Evolutionary conservation across 2,888 invertebrate genomes (phyloP), one percentile per base, ranked within the genome.

Genomic region (Eristalis arbustorum): DNA sequence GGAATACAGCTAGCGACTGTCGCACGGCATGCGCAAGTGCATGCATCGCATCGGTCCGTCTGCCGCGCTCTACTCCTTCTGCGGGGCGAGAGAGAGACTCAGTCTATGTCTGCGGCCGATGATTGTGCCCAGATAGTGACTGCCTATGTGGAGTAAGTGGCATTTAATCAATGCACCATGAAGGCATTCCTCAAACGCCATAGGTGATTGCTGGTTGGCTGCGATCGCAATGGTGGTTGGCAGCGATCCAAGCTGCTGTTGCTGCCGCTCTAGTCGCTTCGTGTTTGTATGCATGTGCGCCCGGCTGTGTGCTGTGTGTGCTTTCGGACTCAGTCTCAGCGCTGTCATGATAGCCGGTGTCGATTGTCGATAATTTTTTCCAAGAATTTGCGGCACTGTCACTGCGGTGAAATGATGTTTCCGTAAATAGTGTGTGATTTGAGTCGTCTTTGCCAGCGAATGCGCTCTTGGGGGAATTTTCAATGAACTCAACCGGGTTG

Each of bases 301-400:
- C 28, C 56, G 66, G 74, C n/a, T 40, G 59, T 69, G 66, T 71
- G 72, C 25, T 2, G 67, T 75, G 57, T 72, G n/a, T n/a, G n/a
- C 74, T 83, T 83, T 71, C 68, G 75, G 64, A 40, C 31, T 28
- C 73, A 81, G 84, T 84, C 84, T 71, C 71, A 57, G 40, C 42
- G 72, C 75, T 79, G 78, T 83, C 78, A 72, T 75, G 83, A 83
- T 78, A 83, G 83, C 82, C 87, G 82, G 87, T 83, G 79, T 87
- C 79, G 85, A 87, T 78, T 78, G 82, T 71, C 72, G 83, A 87
- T 83, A 79, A 87, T 79, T 87, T 49, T 49, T 49, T 87, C 87
- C 78, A 87, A 83, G 87, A 87, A 87, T 87, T 83, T 83, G 87
- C 82, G 87, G 83, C 83, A 79, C 87, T 83, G 83, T 87, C 77